phyloP scores from a whole-genome alignment of 2,797 vertebrate genomes.

The Heliangelus exortis region DNA sequence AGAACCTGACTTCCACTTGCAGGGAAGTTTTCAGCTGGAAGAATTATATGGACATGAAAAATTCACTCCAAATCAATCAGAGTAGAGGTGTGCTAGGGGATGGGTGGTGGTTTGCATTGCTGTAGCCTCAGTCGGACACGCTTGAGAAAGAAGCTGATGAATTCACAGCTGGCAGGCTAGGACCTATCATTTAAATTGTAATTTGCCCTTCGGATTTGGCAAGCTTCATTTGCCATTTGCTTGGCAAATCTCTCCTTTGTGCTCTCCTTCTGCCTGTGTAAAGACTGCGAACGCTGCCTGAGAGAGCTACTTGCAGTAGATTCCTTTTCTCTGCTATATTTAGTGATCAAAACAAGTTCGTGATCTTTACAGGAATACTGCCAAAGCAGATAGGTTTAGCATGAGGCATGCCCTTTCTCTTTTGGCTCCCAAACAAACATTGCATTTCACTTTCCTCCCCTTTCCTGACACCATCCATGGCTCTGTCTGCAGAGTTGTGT shows the following conservation, averaged over 20 bases:
- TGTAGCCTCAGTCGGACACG: not conserved
- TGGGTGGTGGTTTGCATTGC: not conserved
- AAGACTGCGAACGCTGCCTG: not conserved
- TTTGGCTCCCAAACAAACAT: not conserved
- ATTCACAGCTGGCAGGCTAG: constrained; percentile 29
- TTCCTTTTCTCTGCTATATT: constrained; percentile 42
- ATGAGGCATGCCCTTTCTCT: not conserved
- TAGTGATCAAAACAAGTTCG: constrained; percentile 21
- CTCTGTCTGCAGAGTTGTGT: not conserved
- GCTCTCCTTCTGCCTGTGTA: not conserved
- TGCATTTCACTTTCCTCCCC: not conserved
- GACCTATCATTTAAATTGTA: constrained; percentile 36
- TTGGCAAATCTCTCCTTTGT: constrained; percentile 21
- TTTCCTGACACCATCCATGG: not conserved
- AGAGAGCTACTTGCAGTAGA: not conserved
- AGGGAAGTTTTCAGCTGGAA: not conserved
- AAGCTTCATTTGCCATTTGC: not conserved
- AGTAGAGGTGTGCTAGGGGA: not conserved
- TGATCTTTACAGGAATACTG: constrained; percentile 26
- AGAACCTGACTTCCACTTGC: not conserved
- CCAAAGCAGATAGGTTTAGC: constrained; percentile 20
- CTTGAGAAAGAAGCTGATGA: constrained; percentile 18
- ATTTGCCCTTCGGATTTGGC: constrained; percentile 42
- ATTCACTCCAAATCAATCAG: too few relatives aligned
- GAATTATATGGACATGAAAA: not conserved